Percentiles rank a stretch among this genome's conserved stretches.
These are phyloP conservation scores for Campaea margaritaria DNA, from an alignment of 2,888 invertebrate species.

Conservation along the genomic window DNA sequence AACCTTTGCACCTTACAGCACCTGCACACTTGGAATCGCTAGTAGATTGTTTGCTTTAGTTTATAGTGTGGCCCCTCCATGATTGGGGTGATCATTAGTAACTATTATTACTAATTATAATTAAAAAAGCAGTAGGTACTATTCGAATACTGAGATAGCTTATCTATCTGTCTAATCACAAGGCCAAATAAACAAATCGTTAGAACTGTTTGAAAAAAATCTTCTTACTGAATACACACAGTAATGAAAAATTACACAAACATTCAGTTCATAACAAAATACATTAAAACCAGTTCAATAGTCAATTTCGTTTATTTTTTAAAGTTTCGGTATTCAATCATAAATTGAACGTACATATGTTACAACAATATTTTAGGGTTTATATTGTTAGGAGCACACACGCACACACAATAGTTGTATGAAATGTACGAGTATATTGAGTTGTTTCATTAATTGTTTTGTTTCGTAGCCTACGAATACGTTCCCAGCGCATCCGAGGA, in stretches of 20 bases:
- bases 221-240: no score
- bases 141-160: no score
- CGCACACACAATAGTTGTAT: neutral
- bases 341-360: neutral
- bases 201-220: no score
- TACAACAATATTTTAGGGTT: neutral
- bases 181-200: no score
- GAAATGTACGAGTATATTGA: neutral
- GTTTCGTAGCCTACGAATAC: constrained; percentile 93
- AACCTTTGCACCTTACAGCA: constrained; percentile 18
- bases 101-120: no score
- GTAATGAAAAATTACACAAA: no score
- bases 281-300: no score
- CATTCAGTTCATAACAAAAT: no score
- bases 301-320: no score
- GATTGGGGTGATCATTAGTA: neutral
- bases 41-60: constrained; percentile 24
- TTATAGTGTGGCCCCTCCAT: constrained; percentile 14
- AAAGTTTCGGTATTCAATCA: no score
- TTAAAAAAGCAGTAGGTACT: no score
- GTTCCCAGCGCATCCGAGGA: constrained; percentile 93
- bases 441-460: constrained; percentile 15
- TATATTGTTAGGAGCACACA: neutral
- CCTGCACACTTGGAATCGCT: constrained; percentile 19
- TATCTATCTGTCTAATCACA: no score